These are phyloP conservation scores for Bicyclus anynana DNA, from an alignment of 1,140 invertebrate species.

Conservation along the genomic window DNA sequence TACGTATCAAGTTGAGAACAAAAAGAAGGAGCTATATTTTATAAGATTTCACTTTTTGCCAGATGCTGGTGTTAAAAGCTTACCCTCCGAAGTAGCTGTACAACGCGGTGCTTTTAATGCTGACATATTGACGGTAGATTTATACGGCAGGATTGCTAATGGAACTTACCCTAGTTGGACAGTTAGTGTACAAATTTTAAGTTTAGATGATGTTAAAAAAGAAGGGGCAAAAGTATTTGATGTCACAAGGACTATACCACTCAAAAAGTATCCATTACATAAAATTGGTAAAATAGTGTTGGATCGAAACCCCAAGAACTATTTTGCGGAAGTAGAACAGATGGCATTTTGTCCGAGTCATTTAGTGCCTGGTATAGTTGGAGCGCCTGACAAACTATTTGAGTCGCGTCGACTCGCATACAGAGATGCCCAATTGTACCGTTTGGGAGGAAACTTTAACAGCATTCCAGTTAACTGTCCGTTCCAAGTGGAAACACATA, in stretches of 20 bases:
- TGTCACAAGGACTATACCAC: slow-evolving; percentile 87
- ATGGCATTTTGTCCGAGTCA: slow-evolving; percentile 91
- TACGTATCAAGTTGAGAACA: slow-evolving; percentile 85
- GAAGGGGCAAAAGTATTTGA: slow-evolving; percentile 82
- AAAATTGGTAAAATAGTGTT: slow-evolving; percentile 90
- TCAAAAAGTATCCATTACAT: slow-evolving; percentile 89
- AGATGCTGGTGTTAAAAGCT: slow-evolving; percentile 84
- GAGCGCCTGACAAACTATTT: slow-evolving; percentile 92
- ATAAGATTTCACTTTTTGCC: slow-evolving; percentile 87
- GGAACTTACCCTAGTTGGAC: slow-evolving; percentile 85
- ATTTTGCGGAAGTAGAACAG: slow-evolving; percentile 94
- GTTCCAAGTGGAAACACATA: slow-evolving; percentile 70
- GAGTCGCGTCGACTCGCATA: slow-evolving; percentile 93
- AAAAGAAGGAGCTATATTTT: slow-evolving; percentile 77
- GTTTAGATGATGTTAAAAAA: slow-evolving; percentile 72
- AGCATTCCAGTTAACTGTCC: slow-evolving; percentile 93
- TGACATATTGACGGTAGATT: slow-evolving; percentile 84
- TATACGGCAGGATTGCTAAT: slow-evolving; percentile 85
- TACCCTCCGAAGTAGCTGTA: slow-evolving; percentile 79
- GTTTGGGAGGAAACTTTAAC: slow-evolving; percentile 89
- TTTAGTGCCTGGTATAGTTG: slow-evolving; percentile 90
- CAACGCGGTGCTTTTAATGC: slow-evolving; percentile 81
- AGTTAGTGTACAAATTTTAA: slow-evolving; percentile 78
- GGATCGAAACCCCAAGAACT: slow-evolving; percentile 90
- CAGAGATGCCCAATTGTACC: slow-evolving; percentile 89